Conservation (phyloP, 2,797 vertebrate genomes). For the Sciurus vulgaris region DNA sequence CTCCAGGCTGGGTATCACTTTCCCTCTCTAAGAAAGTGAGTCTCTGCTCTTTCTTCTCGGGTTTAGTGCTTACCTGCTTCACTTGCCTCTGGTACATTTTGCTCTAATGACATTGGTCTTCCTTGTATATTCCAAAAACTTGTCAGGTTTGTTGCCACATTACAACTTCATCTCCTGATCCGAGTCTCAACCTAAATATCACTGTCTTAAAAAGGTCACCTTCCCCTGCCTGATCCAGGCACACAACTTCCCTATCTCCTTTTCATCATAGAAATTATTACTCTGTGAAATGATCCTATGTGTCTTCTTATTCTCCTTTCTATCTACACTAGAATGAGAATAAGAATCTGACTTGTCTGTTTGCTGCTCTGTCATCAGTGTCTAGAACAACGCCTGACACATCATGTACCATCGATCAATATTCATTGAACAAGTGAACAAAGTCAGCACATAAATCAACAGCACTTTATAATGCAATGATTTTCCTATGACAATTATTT, state of each 20-base stretch:
- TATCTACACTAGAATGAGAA: not conserved
- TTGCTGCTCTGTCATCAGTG: not conserved
- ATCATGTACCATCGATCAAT: not conserved
- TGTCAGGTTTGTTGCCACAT: not conserved
- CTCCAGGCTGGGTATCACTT: not conserved
- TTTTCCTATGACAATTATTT: not conserved
- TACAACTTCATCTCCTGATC: not conserved
- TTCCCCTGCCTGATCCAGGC: not conserved
- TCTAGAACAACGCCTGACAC: not conserved
- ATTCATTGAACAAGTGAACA: not conserved
- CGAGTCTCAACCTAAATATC: not conserved
- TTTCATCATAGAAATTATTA: not conserved
- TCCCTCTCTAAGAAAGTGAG: no score
- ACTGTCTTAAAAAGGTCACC: not conserved
- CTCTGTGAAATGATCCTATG: not conserved
- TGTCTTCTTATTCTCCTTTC: not conserved
- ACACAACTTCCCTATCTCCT: not conserved
- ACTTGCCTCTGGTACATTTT: not conserved
- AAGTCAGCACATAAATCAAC: not conserved
- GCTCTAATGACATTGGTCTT: not conserved
- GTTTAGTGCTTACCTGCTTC: not conserved
- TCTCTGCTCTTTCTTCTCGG: no score
- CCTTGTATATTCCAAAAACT: not conserved
- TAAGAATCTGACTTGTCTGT: not conserved
- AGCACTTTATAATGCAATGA: conserved; percentile 2